Conservation (phyloP, 1,140 invertebrate genomes). For the Drosophila oshimai region DNA sequence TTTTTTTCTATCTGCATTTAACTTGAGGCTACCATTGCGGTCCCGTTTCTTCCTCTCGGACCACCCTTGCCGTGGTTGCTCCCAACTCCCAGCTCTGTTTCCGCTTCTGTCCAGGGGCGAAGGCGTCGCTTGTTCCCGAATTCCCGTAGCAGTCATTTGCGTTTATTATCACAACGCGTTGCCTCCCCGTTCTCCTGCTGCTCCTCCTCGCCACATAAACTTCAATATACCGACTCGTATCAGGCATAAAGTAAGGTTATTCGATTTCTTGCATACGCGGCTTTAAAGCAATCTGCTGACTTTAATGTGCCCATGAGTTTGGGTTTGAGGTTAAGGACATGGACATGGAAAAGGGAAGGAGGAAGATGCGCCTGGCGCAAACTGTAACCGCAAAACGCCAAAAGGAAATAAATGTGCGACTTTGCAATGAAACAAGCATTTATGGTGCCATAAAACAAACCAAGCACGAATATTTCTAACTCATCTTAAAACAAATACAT, state of each 20-base stretch:
- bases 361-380: conserved; percentile 18
- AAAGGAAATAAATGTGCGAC: conserved; percentile 79
- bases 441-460: conserved; percentile 79
- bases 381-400: conserved; percentile 73
- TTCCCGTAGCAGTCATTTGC: conserved; percentile 75
- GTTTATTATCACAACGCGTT: conserved; percentile 72
- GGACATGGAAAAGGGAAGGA: not conserved
- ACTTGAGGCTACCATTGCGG: conserved; percentile 16
- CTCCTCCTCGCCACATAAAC: conserved; percentile 31
- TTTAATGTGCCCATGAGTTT: conserved; percentile 41
- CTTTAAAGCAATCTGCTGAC: conserved; percentile 57
- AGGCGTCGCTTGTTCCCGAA: conserved; percentile 50
- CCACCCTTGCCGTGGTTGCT: conserved; percentile 6
- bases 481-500: conserved; percentile 67
- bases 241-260: conserved; percentile 52
- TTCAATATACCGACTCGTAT: conserved; percentile 40
- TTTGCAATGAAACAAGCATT: conserved; percentile 79
- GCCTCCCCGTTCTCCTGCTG: conserved; percentile 5
- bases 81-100: not conserved
- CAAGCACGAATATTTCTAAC: conserved; percentile 76
- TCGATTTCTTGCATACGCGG: conserved; percentile 49
- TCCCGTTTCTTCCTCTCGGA: not conserved
- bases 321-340: not conserved
- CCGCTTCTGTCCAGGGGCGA: conserved; percentile 26
- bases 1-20: conserved; percentile 1